Base-by-base conservation (phyloP, 1,140 invertebrate species). In the Papilio dardanus region DNA sequence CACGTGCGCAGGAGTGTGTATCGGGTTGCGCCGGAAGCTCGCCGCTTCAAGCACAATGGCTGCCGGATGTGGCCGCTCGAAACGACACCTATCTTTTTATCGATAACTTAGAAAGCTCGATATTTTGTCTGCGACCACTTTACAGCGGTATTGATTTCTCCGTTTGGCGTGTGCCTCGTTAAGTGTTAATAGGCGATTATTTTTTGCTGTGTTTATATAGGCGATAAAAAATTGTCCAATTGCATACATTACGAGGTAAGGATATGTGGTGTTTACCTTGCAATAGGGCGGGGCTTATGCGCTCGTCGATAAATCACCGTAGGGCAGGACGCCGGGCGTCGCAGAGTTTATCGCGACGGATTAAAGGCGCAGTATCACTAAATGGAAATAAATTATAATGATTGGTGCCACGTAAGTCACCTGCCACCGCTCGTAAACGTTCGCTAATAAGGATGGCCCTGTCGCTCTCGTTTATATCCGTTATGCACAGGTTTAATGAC, bases 1-100 rank as follows among this genome's bases (percentile, higher is more conserved):
- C 92, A 92, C 92, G 92, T 93, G 92, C 90, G 92, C 92, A 88
- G 85, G 92, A 93, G 92, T 92, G 86, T 86, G 86, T 92, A 93
- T 93, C 92, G 90, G 86, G 92, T 93, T 93, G 86, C 90, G 84
- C 88, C 90, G 90, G 90, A 92, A 92, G 87, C 76, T 76, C 65
- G 78, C 83, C 83, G 81, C 86, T 82, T 86, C 86, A 87, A 86
- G 85, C 86, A 93, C 88, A 93, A 93, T 92, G 87, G 85, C 83
- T 74, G 81, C 92, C 92, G 92, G 92, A 93, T 90, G 90, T 92
- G 92, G 92, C 89, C 85, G 87, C 92, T 93, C 85, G 84, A 90
- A 88, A 84, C 87, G 89, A 91, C 90, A 92, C 92, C 85, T 92
- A 93, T 93, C 90, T 91, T 89, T 92, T 88, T 62, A 86, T 87